phyloP scores from a whole-genome alignment of 2,113 vertebrate genomes.

The Hippocampus zosterae region DNA sequence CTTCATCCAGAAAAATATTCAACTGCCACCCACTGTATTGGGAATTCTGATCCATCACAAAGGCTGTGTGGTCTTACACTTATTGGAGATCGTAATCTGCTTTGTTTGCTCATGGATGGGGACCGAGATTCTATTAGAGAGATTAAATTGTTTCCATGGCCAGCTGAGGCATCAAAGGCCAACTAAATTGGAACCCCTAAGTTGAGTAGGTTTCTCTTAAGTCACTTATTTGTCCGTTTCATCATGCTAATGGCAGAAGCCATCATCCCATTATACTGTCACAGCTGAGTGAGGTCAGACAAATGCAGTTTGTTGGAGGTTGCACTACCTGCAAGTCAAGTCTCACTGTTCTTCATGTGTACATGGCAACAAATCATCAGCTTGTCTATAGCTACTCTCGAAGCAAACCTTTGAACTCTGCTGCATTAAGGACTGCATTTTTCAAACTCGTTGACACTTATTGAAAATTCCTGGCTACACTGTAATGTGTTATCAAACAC shows the following conservation, averaged over 20 bases:
- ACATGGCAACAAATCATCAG: conserved; percentile 64
- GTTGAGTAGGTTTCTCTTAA: conserved; percentile 65
- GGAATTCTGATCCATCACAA: conserved; percentile 48
- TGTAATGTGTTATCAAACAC: conserved; percentile 18
- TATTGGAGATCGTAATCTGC: conserved; percentile 63
- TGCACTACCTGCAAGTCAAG: conserved; percentile 53
- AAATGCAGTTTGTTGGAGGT: conserved; percentile 70
- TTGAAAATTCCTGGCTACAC: conserved; percentile 9
- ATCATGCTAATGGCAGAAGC: conserved; percentile 73
- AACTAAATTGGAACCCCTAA: conserved; percentile 70
- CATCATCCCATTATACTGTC: conserved; percentile 64
- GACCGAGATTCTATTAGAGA: conserved; percentile 72
- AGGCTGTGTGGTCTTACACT: conserved; percentile 41
- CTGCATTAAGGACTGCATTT: conserved; percentile 43
- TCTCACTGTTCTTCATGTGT: conserved; percentile 36
- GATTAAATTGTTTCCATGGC: conserved; percentile 74
- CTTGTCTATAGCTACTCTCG: conserved; percentile 60
- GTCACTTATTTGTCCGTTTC: conserved; percentile 78
- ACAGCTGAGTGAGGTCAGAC: conserved; percentile 66
- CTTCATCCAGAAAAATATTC: conserved; percentile 2
- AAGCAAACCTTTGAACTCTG: conserved; percentile 53
- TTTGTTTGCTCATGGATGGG: conserved; percentile 55
- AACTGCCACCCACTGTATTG: conserved; percentile 33
- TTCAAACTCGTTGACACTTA: conserved; percentile 5
- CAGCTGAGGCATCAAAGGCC: conserved; percentile 72